A percentile compares a stretch with the other conserved stretches of the same genome.
These are phyloP conservation scores for Numenius phaeopus DNA, from an alignment of 2,797 vertebrate genomes.

Conservation along the genomic window DNA sequence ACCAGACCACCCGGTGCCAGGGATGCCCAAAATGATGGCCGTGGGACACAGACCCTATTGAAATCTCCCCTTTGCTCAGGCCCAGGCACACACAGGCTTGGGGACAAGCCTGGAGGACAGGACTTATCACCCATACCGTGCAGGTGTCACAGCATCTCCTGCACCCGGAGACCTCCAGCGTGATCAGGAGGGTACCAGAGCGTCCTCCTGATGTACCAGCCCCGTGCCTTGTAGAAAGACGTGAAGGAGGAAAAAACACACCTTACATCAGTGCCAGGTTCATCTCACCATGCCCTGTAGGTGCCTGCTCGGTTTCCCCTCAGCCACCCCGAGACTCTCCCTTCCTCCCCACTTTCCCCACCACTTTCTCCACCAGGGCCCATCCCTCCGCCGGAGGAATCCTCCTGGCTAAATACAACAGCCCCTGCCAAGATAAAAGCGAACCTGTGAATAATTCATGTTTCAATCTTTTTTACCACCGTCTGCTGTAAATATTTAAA, in stretches of 20 bases:
- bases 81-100: rapidly evolving
- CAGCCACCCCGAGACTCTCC: rapidly evolving
- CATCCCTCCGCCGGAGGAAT: neutral
- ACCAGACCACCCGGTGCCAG: rapidly evolving
- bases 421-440: slow-evolving; percentile 70
- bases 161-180: rapidly evolving
- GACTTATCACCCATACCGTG: neutral
- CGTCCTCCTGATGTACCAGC: rapidly evolving
- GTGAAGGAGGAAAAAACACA: rapidly evolving
- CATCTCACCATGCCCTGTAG: rapidly evolving
- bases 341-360: neutral
- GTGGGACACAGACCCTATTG: rapidly evolving
- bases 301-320: rapidly evolving
- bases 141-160: neutral
- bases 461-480: slow-evolving; percentile 56
- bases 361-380: neutral
- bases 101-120: neutral
- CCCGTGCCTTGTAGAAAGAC: rapidly evolving
- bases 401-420: neutral
- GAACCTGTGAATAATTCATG: slow-evolving; percentile 80
- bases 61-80: neutral
- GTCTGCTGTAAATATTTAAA: slow-evolving; percentile 77
- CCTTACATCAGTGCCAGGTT: rapidly evolving
- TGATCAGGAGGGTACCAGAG: neutral
- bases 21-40: rapidly evolving